Evolutionary conservation across 2,113 vertebrate genomes (phyloP), one percentile per base, ranked within the genome.

Genomic region (Cairina moschata): DNA sequence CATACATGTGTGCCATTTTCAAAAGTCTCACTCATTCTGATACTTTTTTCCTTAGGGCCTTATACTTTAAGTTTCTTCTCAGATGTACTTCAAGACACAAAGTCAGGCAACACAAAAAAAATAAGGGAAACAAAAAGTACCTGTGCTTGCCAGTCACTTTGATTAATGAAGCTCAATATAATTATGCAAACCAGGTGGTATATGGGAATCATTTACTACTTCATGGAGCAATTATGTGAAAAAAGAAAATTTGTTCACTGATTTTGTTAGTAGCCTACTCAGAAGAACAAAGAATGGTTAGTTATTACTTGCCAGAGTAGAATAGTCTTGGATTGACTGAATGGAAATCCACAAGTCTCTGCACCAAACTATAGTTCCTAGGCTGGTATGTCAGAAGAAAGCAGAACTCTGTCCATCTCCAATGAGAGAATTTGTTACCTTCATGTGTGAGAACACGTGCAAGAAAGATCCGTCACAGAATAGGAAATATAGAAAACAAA

Each of bases 21-120:
- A 71, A 88, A 97, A 92, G 4, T 85, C 52, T 93, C 44, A 95
- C 17, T 60, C 16, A 56, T 86, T 44, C 48, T 84, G 63, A 84
- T 59, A 29, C 29, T 75, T 93, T 79, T 97, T 96, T 79, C 77
- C 48, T 96, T 46, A 94, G 65, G 88, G 36, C n/a, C 48, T 88
- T 60, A 17, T 74, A 2, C 34, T 75, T 83, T 20, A 71, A 12
- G 26, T 42, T 34, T 59, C 46, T 60, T 81, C 50, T 91, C 48
- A 73, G n/a, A 63, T 9, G 4, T 40, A 55, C 26, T 77, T 80
- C n/a, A 67, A 63, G 13, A 50, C 17, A 76, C 38, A 63, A 74
- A 28, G 18, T 22, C 90, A 75, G 48, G 87, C 21, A 62, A 90
- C 75, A 90, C 46, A 95, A 90, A 90, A 52, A 40, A 52, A 66